Percentiles rank a stretch among this genome's conserved stretches.
phyloP scores from a whole-genome alignment of 1,140 invertebrate genomes.

The Trichonephila clavata region DNA sequence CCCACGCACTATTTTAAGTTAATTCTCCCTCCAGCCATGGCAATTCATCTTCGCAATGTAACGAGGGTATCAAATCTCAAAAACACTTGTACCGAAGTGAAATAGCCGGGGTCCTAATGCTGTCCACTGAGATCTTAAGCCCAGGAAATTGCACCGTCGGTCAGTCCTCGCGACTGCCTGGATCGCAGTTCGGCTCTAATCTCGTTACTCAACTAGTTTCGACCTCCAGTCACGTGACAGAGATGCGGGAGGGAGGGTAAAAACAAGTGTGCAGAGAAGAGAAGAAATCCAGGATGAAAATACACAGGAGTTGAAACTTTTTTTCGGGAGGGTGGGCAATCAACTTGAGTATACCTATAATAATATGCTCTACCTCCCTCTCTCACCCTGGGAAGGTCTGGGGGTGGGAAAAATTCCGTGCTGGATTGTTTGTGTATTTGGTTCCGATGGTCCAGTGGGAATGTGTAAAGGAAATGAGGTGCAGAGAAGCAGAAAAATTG shows the following conservation, averaged over 20 bases:
- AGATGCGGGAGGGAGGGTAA: not conserved
- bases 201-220: constrained; percentile 65
- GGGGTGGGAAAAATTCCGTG: not conserved
- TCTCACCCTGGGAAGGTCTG: not conserved
- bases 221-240: constrained; percentile 62
- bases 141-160: constrained; percentile 57
- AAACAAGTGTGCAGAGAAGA: constrained; percentile 3
- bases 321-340: constrained; percentile 22
- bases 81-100: constrained; percentile 46
- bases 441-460: constrained; percentile 52
- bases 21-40: not conserved
- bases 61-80: constrained; percentile 58
- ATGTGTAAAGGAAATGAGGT: constrained; percentile 68
- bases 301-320: constrained; percentile 47
- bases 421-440: constrained; percentile 59
- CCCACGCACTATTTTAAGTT: not conserved
- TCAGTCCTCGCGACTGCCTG: not conserved
- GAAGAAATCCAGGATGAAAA: constrained; percentile 12
- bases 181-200: constrained; percentile 32
- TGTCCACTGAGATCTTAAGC: constrained; percentile 40
- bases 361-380: not conserved
- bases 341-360: constrained; percentile 71
- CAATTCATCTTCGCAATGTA: constrained; percentile 33
- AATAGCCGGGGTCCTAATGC: not conserved
- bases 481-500: constrained; percentile 72